Evolutionary conservation across 2,888 invertebrate genomes (phyloP).

Genomic region (Drosophila aldrichi): DNA sequence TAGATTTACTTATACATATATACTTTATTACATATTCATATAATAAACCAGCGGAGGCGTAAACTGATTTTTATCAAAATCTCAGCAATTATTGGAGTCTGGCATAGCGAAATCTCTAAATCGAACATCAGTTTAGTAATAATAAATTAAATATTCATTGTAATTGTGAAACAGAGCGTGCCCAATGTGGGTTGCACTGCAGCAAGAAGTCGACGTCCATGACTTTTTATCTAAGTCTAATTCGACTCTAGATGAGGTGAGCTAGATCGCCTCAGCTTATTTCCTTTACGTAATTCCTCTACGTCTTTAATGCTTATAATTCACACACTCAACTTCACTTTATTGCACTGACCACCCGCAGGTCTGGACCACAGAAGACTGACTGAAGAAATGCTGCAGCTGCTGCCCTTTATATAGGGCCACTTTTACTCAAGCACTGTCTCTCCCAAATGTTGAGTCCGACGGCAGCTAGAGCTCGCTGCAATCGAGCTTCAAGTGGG

Average conservation of each 20-base stretch:
- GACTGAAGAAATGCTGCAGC: too few relatives aligned
- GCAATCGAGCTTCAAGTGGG: too few relatives aligned
- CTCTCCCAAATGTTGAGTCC: too few relatives aligned
- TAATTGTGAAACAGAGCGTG: constrained; percentile 5
- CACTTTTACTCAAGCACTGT: too few relatives aligned
- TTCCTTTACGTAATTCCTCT: too few relatives aligned
- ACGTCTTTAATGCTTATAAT: too few relatives aligned
- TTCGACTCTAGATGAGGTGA: neutral
- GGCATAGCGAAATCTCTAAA: neutral
- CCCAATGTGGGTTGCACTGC: neutral
- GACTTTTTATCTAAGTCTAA: neutral
- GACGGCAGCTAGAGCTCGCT: too few relatives aligned
- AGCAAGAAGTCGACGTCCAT: neutral
- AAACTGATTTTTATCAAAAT: neutral
- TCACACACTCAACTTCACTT: too few relatives aligned
- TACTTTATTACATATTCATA: neutral
- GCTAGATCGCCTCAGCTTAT: neutral
- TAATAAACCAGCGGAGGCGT: neutral
- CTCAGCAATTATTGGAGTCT: neutral
- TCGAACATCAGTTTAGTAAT: neutral
- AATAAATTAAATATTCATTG: constrained; percentile 1
- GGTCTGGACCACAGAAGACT: too few relatives aligned
- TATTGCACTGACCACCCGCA: too few relatives aligned
- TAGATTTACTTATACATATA: neutral
- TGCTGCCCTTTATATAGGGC: too few relatives aligned